Conservation (phyloP, 2,888 invertebrate genomes). For the Trichopoda pennipes region DNA sequence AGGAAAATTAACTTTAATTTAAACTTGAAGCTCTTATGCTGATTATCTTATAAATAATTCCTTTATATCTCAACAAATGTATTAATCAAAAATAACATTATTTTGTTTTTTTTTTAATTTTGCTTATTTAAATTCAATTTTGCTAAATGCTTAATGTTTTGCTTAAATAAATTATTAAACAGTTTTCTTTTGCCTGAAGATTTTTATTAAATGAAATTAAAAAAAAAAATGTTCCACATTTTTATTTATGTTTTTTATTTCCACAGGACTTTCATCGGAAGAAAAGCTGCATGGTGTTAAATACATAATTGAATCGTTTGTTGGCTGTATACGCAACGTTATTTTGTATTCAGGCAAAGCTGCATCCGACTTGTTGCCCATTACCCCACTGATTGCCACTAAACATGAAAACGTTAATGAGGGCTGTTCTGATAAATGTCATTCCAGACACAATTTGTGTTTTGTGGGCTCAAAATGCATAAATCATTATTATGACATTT, state of each 20-base stretch:
- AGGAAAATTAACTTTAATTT: too few relatives aligned
- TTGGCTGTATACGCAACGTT: conserved; percentile 94
- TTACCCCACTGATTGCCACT: conserved; percentile 91
- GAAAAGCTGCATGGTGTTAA: conserved; percentile 94
- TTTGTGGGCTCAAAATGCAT: conserved; percentile 93
- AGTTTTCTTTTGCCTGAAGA: neutral
- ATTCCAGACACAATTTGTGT: conserved; percentile 91
- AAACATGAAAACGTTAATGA: conserved; percentile 94
- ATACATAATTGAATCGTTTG: conserved; percentile 95
- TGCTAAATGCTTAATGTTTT: neutral
- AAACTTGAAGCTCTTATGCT: too few relatives aligned
- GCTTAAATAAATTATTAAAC: neutral
- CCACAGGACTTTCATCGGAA: conserved; percentile 90
- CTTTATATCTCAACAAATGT: too few relatives aligned
- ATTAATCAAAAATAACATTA: too few relatives aligned
- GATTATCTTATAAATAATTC: too few relatives aligned
- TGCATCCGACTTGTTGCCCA: conserved; percentile 90
- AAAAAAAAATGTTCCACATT: neutral
- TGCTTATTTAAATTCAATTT: neutral
- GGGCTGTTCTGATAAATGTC: conserved; percentile 92
- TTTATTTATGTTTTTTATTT: conserved; percentile 2
- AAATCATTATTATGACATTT: conserved; percentile 93
- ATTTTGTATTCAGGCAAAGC: conserved; percentile 92
- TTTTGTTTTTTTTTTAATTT: neutral
- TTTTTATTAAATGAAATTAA: neutral